phyloP scores from a whole-genome alignment of 2,888 invertebrate genomes.

The Onchidella celtica region DNA sequence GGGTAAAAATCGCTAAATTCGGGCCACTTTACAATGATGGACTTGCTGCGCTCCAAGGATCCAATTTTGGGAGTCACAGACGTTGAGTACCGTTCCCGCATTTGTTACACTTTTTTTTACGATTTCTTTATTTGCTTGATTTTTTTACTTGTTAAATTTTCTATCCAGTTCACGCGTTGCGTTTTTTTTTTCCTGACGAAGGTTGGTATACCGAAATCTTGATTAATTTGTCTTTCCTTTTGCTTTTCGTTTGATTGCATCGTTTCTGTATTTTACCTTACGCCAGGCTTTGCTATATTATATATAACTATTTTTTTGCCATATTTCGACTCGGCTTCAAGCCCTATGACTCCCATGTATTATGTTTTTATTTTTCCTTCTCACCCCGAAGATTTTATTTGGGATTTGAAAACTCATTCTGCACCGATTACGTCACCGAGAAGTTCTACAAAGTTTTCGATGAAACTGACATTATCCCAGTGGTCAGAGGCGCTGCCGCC shows the following conservation, averaged over 20 bases:
- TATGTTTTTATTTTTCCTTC: background rate
- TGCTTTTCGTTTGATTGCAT: no score
- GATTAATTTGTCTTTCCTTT: constrained; percentile 28
- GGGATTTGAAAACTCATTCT: constrained; percentile 36
- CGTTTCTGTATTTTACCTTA: no score
- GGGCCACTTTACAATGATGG: no score
- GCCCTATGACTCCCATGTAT: background rate
- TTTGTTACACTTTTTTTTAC: no score
- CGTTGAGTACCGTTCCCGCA: no score
- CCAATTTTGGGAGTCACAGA: no score
- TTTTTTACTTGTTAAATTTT: no score
- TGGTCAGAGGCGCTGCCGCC: constrained; percentile 32
- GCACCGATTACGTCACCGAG: constrained; percentile 37
- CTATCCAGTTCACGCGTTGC: no score
- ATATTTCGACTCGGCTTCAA: background rate
- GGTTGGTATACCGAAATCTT: background rate
- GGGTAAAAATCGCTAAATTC: no score
- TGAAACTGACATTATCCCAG: constrained; percentile 30
- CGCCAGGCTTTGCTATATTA: no score
- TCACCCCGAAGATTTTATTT: constrained; percentile 18
- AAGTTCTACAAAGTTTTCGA: constrained; percentile 35
- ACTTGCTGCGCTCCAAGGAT: background rate
- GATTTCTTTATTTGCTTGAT: no score
- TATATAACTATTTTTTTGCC: constrained; percentile 32
- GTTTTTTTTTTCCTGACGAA: no score